Evolutionary conservation across 2,888 invertebrate genomes (phyloP), one percentile per base, ranked within the genome.

Genomic region (Dicranocentrus wangi): DNA sequence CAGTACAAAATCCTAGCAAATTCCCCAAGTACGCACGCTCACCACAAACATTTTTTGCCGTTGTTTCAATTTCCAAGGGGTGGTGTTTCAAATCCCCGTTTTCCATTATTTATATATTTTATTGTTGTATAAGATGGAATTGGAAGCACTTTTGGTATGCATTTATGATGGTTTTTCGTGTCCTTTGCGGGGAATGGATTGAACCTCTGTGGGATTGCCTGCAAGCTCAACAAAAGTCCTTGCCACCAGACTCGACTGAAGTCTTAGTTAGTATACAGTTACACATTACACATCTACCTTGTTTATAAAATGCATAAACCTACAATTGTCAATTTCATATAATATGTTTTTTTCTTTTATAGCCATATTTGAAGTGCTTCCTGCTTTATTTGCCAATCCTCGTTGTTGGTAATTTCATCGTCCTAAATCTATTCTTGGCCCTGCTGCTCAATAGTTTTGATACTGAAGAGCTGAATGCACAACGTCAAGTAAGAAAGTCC

Each of bases 91-190:
- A n/a, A n/a, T 47, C 19, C 8, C 19, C 1, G 32, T 51, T 60
- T 25, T 25, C 53, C n/a, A 65, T 61, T 47, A 27, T 47, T 79
- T 21, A 55, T 42, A 32, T 69, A n/a, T 79, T 77, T 47, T n/a
- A n/a, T 51, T 51, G n/a, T 1, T 27, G 15, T 23, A 15, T 58
- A 88, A 96, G 96, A 89, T 98, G 98, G 98, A 96, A 98, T 90
- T 98, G 98, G 90, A 95, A 94, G 87, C 97, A 98, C 90, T 97
- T 98, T 91, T 96, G 95, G 90, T 97, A 98, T 90, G 96, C 98
- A 70, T 95, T 98, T 89, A 96, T 98, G 96, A 96, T 98, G 96
- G 96, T 98, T 89, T 98, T 98, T 90, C 95, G 98, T 72, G 96
- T 98, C 86, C 91, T 98, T 79, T 98, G 98, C 89, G 98, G 98